Evolutionary conservation across 1,140 invertebrate species (phyloP), one percentile per base, ranked within the genome.

Genomic region (Cecropterus lyciades): DNA sequence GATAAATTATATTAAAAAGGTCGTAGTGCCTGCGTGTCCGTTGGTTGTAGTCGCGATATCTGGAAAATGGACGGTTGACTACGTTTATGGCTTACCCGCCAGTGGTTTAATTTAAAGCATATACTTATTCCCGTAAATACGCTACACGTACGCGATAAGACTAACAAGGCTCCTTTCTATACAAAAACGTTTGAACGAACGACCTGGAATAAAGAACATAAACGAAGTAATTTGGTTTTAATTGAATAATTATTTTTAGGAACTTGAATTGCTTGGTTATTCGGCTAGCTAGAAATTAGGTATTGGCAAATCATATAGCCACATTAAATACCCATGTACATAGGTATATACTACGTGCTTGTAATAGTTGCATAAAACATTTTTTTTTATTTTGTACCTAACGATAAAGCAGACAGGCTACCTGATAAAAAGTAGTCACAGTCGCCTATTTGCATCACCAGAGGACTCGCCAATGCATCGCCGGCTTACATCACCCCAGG

Each of bases 31-130:
- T 89, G 81, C 88, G 87, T 91, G 88, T 89, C 75, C 72, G 77
- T 74, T 70, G 83, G 71, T 79, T 82, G 78, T 84, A 84, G 80
- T 77, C 70, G 81, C 80, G 85, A 89, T 89, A 91, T 81, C 77
- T 76, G 75, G 84, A 84, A 89, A 91, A 91, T 89, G 86, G 82
- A 89, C 85, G 87, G 84, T 87, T 89, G 86, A 85, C 84, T 89
- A 91, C 89, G 81, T 91, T 91, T 89, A 91, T 85, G 82, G 83
- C 80, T 82, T 72, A 76, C 72, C 79, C 80, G 79, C 77, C 75
- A 77, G 75, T 74, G 77, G 73, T 81, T 77, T 77, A 79, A 85
- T 84, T 89, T 88, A 84, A 84, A 65, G 81, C 75, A 73, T 73
- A 77, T 76, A 82, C 76, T 70, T 67, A 70, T 79, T 72, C 63